Percentiles rank a stretch among this genome's conserved stretches.
phyloP scores from a whole-genome alignment of 2,113 vertebrate genomes.

The Hippocampus mohnikei region DNA sequence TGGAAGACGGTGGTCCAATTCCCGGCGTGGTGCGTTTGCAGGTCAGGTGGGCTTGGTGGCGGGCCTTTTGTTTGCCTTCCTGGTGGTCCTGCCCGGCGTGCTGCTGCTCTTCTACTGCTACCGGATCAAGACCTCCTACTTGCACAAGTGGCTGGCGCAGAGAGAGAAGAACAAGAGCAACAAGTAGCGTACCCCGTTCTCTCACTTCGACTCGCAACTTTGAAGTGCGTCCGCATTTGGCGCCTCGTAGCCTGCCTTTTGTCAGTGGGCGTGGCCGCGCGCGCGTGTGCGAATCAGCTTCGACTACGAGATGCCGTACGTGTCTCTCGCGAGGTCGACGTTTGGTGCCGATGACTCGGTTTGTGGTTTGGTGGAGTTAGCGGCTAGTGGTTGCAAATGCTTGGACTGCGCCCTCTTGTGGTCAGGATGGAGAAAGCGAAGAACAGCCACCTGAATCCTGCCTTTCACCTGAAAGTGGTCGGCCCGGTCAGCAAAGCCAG shows the following conservation, averaged over 20 bases:
- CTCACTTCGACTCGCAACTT: background rate
- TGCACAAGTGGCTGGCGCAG: conserved; percentile 70
- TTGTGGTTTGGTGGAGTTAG: background rate
- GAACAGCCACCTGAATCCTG: conserved; percentile 73
- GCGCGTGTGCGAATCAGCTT: no score
- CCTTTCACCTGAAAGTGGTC: conserved; percentile 76
- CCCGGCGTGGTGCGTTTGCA: conserved; percentile 47
- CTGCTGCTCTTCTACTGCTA: conserved; percentile 79
- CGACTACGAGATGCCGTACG: no score
- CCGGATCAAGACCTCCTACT: conserved; percentile 69
- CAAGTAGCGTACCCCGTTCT: conserved; percentile 52
- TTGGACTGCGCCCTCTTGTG: background rate
- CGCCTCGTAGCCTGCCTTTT: no score
- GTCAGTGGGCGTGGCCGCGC: background rate
- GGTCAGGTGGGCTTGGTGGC: conserved; percentile 69
- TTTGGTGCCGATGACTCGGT: background rate
- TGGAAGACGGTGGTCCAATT: no score
- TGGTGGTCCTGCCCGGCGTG: conserved; percentile 77
- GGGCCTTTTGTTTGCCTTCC: conserved; percentile 75
- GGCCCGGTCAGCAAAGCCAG: conserved; percentile 64
- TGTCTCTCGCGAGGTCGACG: background rate
- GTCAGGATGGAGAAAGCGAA: conserved; percentile 64
- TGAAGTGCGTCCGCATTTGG: no score
- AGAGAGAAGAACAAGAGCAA: conserved; percentile 64
- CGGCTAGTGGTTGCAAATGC: background rate